Percentiles rank a stretch among this genome's conserved stretches.
Conservation (phyloP, 2,797 vertebrate species). For the Melanotaenia maccullochi region DNA sequence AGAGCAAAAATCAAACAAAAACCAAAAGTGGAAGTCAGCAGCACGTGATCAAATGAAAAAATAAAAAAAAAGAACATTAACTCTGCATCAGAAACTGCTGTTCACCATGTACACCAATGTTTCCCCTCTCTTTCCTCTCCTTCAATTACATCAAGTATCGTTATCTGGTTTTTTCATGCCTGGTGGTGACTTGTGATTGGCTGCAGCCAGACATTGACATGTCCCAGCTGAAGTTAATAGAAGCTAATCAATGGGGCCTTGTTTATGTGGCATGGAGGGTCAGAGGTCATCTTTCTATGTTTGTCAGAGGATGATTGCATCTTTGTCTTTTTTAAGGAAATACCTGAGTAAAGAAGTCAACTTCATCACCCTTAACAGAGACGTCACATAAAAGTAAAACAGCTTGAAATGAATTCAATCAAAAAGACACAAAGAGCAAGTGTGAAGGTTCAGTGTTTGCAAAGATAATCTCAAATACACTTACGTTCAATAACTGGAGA, state of each 20-base stretch:
- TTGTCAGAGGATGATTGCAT: neutral
- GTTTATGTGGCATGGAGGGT: conserved; percentile 20
- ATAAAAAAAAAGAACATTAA: conserved; percentile 18
- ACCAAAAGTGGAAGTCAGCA: conserved; percentile 12
- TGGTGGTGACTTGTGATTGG: conserved; percentile 58
- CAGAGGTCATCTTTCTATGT: conserved; percentile 25
- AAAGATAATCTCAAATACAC: conserved; percentile 51
- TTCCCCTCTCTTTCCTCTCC: neutral
- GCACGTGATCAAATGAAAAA: neutral
- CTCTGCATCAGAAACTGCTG: neutral
- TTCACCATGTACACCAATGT: conserved; percentile 7
- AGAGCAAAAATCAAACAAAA: neutral
- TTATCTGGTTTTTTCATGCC: conserved; percentile 18
- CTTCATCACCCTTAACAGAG: neutral
- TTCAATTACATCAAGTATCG: neutral
- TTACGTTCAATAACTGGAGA: conserved; percentile 61
- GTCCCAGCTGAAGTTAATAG: conserved; percentile 53
- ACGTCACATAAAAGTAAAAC: neutral
- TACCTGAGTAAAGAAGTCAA: neutral
- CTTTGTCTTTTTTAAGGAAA: neutral
- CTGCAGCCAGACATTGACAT: conserved; percentile 35
- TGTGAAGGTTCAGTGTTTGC: neutral
- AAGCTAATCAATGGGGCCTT: conserved; percentile 43
- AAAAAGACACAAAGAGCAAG: neutral
- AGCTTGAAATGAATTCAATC: neutral